Conservation (phyloP, 2,888 invertebrate species). For the Deilephila porcellus region DNA sequence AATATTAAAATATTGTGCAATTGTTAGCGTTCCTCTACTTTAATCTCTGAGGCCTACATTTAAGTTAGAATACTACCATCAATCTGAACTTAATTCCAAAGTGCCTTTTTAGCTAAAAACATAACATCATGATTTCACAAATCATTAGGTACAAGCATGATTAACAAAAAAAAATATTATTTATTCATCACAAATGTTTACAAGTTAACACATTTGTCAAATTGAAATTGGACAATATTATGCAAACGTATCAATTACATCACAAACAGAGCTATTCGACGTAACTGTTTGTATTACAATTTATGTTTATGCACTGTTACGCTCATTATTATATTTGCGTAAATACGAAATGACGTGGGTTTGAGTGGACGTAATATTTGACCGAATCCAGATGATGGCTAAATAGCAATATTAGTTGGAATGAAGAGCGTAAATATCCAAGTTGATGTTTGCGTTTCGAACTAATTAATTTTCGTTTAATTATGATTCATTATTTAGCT, state of each 20-base stretch:
- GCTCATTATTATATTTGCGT: constrained; percentile 4
- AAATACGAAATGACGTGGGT: background rate
- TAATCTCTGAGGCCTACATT: no score
- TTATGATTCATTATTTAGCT: no score
- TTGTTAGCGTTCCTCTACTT: no score
- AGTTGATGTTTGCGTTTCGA: no score
- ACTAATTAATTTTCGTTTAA: no score
- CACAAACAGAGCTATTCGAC: background rate
- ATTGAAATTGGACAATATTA: background rate
- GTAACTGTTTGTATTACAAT: background rate
- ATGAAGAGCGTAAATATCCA: background rate
- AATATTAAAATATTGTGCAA: no score
- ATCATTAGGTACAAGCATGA: no score
- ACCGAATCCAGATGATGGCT: background rate
- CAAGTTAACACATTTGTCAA: background rate
- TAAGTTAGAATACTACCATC: no score
- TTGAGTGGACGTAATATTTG: constrained; percentile 2
- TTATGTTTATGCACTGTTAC: background rate
- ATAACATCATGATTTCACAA: no score
- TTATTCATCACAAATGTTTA: background rate
- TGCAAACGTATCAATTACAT: constrained; percentile 1
- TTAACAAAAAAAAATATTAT: background rate
- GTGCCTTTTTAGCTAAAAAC: no score
- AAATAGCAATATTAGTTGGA: background rate
- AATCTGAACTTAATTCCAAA: no score